Conservation (phyloP, 2,113 vertebrate species). For the Phycodurus eques region DNA sequence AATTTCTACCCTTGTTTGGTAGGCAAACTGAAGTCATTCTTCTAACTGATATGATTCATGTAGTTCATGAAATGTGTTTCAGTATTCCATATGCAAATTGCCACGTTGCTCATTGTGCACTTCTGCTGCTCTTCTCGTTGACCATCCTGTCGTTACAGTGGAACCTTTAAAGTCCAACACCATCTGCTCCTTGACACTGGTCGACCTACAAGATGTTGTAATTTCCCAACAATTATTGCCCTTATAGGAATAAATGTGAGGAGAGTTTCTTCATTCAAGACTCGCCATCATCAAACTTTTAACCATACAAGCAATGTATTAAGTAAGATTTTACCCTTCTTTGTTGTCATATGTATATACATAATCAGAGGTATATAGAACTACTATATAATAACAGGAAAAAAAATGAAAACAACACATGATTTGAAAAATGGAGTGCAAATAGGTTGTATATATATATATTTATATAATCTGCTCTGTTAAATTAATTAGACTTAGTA, state of each 20-base stretch:
- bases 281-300: background rate
- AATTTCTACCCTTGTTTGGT: constrained; percentile 8
- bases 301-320: background rate
- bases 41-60: background rate
- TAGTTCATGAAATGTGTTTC: background rate
- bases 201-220: background rate
- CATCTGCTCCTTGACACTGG: background rate
- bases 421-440: background rate
- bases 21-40: background rate
- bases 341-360: background rate
- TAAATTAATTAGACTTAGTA: background rate
- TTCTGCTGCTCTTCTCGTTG: background rate
- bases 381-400: background rate
- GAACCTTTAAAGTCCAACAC: background rate
- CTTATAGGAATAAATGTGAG: background rate
- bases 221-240: background rate
- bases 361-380: background rate
- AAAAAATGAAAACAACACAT: background rate
- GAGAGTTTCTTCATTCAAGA: background rate
- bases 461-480: background rate
- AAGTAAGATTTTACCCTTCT: background rate
- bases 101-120: background rate
- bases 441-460: background rate
- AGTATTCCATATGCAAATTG: background rate
- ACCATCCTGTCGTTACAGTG: background rate